Percentiles rank a stretch among this genome's conserved stretches.
Conservation (phyloP, 2,888 invertebrate genomes). For the Tuberolachnus salignus region DNA sequence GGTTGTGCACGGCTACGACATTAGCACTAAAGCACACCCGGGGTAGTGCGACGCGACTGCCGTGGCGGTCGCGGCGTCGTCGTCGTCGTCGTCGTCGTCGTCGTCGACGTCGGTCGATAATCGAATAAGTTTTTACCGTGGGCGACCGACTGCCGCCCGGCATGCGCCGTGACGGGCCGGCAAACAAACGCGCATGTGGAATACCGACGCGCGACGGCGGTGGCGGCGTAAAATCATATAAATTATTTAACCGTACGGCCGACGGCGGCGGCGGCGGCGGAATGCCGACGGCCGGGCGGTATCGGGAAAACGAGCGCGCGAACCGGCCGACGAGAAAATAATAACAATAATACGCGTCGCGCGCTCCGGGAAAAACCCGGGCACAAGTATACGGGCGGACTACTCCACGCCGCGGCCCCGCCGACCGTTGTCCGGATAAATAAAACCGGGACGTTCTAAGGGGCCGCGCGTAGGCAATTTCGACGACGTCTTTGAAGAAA, state of each 20-base stretch:
- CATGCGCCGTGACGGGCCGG: slow-evolving; percentile 50
- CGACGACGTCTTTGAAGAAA: no score
- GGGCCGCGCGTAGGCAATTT: no score
- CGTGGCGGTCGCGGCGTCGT: slow-evolving; percentile 25
- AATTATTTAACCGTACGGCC: neutral
- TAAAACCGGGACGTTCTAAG: no score
- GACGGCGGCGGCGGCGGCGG: no score
- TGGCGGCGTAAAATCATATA: no score
- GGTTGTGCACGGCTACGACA: neutral
- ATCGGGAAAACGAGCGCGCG: neutral
- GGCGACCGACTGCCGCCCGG: slow-evolving; percentile 45
- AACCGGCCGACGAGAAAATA: no score
- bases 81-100: neutral
- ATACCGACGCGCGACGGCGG: neutral
- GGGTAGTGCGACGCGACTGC: slow-evolving; percentile 35
- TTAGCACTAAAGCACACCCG: neutral
- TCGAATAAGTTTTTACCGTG: slow-evolving; percentile 36
- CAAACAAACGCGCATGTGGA: slow-evolving; percentile 30
- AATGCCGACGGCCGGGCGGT: no score
- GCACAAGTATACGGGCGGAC: no score
- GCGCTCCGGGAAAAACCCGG: no score
- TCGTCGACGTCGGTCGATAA: slow-evolving; percentile 43
- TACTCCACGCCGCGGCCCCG: no score
- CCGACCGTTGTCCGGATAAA: no score
- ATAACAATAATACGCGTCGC: no score